Base-by-base conservation (phyloP, 2,797 vertebrate species). In the Enteromius thamalakanensis region DNA sequence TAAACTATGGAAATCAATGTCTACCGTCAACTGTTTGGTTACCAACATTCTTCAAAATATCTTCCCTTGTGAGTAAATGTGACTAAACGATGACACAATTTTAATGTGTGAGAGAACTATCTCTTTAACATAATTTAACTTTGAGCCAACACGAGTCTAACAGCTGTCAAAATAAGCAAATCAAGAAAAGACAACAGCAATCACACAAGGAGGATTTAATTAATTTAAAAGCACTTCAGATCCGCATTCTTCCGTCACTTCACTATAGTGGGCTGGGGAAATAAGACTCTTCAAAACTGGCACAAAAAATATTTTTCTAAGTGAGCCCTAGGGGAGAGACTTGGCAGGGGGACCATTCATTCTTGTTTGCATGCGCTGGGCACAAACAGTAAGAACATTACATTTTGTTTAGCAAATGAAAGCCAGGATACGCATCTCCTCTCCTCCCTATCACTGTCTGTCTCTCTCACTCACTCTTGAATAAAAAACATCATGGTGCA, bases 391-490 rank as follows among this genome's bases (percentile, higher is more conserved):
- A 92, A 91, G 91, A 90, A 92, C 88, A 92, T 91, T 91, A 79
- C 37, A 87, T 91, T 92, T 90, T 93, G 91, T 92, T 92, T 89
- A 79, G 53, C 87, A 90, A 89, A 92, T 90, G 90, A 90, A 92
- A 87, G 81, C 53, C 55, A 34, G 67, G 10, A 80, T 10, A 84
- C 32, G 45, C 47, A 76, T 72, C 8, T 32, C 49, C 60, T 51
- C 64, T 64, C 74, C 29, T 81, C 49, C 14, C n/a, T 15, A 11
- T 29, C n/a, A 8, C 23, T 49, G 26, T 19, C 60, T 26, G 19
- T 42, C 45, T 42, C 64, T 80, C 47, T 72, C n/a, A 70, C 58
- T 77, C 21, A 75, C 58, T 53, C 3, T 12, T 26, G n/a, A 55
- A 82, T 81, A 47, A 72, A 45, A 47, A 80, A 40, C 69, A 72